phyloP scores from a whole-genome alignment of 2,113 vertebrate genomes.

The Gallinago media region DNA sequence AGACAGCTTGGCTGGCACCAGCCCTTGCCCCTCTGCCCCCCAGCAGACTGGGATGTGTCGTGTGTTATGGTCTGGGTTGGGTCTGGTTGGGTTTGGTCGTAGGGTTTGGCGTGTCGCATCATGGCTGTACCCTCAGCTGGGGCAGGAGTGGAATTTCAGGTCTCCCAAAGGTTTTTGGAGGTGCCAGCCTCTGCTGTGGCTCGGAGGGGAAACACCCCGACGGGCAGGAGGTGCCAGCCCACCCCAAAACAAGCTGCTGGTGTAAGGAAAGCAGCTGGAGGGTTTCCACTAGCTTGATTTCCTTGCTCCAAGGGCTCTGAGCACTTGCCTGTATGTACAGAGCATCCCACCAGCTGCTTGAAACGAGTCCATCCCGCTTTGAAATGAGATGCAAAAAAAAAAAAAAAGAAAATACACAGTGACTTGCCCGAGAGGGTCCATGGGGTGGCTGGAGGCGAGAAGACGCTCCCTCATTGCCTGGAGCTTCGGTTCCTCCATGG shows the following conservation, averaged over 20 bases:
- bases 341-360: not conserved
- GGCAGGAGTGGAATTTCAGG: not conserved
- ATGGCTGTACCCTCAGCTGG: not conserved
- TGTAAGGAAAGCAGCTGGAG: not conserved
- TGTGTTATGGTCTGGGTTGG: not conserved
- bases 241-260: not conserved
- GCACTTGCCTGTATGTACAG: not conserved
- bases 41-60: accelerated
- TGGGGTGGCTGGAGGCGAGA: not conserved
- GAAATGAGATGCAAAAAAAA: not conserved
- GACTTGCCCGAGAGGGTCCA: not conserved
- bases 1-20: not conserved
- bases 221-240: not conserved
- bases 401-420: not conserved
- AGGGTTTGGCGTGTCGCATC: not conserved
- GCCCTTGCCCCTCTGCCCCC: not conserved
- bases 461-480: not conserved
- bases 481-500: not conserved
- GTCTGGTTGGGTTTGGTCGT: accelerated
- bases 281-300: not conserved
- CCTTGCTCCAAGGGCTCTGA: not conserved
- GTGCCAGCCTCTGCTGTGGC: not conserved
- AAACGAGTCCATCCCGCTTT: not conserved
- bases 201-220: not conserved
- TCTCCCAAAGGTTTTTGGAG: not conserved